phyloP scores from a whole-genome alignment of 2,888 invertebrate genomes.

The Athripsodes cinereus region DNA sequence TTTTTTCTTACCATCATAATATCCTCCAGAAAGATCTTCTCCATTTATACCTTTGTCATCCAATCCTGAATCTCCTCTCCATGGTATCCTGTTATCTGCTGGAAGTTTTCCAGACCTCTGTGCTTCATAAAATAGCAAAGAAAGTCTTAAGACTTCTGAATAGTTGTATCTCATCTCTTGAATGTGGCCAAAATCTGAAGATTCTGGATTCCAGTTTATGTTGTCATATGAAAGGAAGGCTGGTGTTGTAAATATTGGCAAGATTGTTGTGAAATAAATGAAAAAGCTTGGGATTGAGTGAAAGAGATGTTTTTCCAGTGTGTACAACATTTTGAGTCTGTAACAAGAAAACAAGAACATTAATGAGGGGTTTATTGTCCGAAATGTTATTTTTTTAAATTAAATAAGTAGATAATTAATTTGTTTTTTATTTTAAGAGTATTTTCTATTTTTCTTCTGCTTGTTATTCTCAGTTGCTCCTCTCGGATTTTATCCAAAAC shows the following conservation, averaged over 20 bases:
- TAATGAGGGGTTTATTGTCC: too few species aligned
- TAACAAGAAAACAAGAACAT: too few species aligned
- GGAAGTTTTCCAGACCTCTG: slow-evolving; percentile 50
- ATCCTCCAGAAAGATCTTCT: slow-evolving; percentile 51
- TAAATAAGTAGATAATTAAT: too few species aligned
- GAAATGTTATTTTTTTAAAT: too few species aligned
- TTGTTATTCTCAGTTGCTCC: too few species aligned
- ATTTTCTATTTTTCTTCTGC: too few species aligned
- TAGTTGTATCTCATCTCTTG: slow-evolving; percentile 34
- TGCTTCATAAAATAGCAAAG: slow-evolving; percentile 51
- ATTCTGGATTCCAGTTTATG: background rate
- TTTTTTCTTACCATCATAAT: slow-evolving; percentile 46
- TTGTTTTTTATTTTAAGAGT: too few species aligned
- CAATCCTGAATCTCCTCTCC: slow-evolving; percentile 50
- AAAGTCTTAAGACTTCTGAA: slow-evolving; percentile 41
- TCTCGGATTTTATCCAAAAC: too few species aligned
- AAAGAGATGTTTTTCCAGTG: too few species aligned
- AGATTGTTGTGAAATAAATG: slow-evolving; percentile 7
- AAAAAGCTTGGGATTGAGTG: slow-evolving; percentile 6
- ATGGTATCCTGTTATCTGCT: slow-evolving; percentile 42
- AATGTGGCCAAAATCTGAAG: background rate
- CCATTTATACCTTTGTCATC: slow-evolving; percentile 43
- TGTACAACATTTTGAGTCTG: background rate
- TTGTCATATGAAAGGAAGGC: slow-evolving; percentile 6
- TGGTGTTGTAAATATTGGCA: slow-evolving; percentile 13